A percentile compares a stretch with the other conserved stretches of the same genome.
Conservation (phyloP, 2,113 vertebrate species). For the Cinclus mexicanus region DNA sequence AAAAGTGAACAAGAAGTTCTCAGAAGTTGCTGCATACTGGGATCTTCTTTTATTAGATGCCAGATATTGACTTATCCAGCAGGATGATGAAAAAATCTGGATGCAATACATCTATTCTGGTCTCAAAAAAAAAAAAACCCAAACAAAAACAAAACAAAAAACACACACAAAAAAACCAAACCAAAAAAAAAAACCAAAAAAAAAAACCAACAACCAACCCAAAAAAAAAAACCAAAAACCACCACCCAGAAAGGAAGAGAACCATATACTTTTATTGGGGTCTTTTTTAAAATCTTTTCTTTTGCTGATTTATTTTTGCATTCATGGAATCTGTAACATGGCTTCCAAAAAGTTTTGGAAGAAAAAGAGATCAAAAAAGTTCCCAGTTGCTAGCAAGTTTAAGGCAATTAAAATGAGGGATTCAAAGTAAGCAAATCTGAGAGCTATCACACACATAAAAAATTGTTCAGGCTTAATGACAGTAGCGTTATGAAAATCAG, state of each 20-base stretch:
- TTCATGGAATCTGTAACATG: not conserved
- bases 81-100: not conserved
- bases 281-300: not conserved
- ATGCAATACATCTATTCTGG: not conserved
- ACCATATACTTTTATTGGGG: fast-evolving
- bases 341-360: not conserved
- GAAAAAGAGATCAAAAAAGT: not conserved
- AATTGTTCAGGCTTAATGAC: not conserved
- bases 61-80: not conserved
- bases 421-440: not conserved
- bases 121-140: not conserved
- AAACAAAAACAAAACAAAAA: not conserved
- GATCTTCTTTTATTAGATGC: not conserved
- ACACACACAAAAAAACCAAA: no score
- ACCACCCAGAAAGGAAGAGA: not conserved
- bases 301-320: not conserved
- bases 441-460: not conserved
- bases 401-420: not conserved
- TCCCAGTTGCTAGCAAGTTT: not conserved
- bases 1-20: not conserved
- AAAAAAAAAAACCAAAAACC: not conserved
- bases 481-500: not conserved
- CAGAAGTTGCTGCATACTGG: not conserved
- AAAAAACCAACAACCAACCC: not conserved
- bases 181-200: not conserved